Base-by-base conservation (phyloP, 2,888 invertebrate species). In the Ophion ellenae region DNA sequence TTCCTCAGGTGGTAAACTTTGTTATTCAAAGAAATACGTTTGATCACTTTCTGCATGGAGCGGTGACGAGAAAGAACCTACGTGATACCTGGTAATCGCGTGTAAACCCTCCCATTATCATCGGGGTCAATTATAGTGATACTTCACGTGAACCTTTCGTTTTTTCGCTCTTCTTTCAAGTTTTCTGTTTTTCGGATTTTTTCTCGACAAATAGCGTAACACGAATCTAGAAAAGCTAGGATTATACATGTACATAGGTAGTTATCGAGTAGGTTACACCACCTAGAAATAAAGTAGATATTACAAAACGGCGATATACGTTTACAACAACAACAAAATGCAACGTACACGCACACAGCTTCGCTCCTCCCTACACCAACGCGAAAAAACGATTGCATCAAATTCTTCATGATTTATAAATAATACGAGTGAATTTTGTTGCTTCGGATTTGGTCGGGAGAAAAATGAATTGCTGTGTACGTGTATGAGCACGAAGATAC, bases 71-170 rank as follows among this genome's bases (percentile, higher is more conserved):
- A 94, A 91, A 90, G 91, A 90, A 91, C 89, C 88, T 85, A 90
- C 90, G 93, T 94, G 94, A 93, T 94, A 91, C 93, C 94, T 94
- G 94, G 94, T 93, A 94, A 93, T 94, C 93, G 92, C 93, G 93
- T 93, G 90, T 92, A 89, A 86, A 91, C 90, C 88, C 92, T 92
- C 93, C 93, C 92, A 93, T 93, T 91, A 93, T 91, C 92, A 91
- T 92, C 92, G 83, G 74, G 69, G 75, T 81, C 66, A 73, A 85
- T 85, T 76, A 75, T 59, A 80, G 74, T 79, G 83, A 83, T 76
- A 87, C 74, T 80, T 79, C 71, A 85, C 74, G 69, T 82, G 20
- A 81, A 57, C 63, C 59, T 74, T 76, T 53, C n/a, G 28, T 57
- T 75, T 73, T 78, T 53, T 79, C 36, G 57, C 57, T 32, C 24